Evolutionary conservation across 2,888 invertebrate genomes (phyloP), one percentile per base, ranked within the genome.

Genomic region (Epicampocera succincta): DNA sequence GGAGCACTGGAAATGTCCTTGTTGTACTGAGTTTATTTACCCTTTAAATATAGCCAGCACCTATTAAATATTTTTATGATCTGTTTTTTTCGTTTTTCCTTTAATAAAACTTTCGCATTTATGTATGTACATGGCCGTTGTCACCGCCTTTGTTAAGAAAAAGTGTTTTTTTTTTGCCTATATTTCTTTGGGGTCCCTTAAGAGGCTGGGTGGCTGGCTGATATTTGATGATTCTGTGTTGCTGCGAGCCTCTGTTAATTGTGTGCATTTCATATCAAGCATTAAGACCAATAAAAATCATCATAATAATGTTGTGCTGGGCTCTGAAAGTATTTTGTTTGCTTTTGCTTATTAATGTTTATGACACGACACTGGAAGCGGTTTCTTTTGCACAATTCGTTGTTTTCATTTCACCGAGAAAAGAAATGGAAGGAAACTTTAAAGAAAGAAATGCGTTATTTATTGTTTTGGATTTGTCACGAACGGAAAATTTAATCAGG

Each of bases 251-350:
- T 72, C 50, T 72, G 52, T 52, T 8, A 48, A 58, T 56, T 44
- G 69, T 58, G 38, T 58, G 46, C 61, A 52, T 63, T 79, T 73
- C 54, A 73, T 40, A 73, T 73, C 38, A 73, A 66, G 33, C 78
- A 46, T 68, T 52, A 52, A 79, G 66, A 46, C 21, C 68, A 61
- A 73, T 68, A 79, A 79, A 73, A 63, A 15, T 33, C 38, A 40
- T 50, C 50, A 61, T 72, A 56, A 48, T 58, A 33, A 46, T 46
- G 29, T 9, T 19, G 29, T 56, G 29, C 56, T 33, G 21, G n/a
- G n/a, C n/a, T n/a, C 40, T 40, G 38, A 40, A 50, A 66, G n/a
- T 38, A 56, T 56, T n/a, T 69, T 69, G 54, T 56, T 6, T 56
- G 54, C 40, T 15, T 60, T 60, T 44, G 42, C 21, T 29, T 29